Base-by-base conservation (phyloP, 2,888 invertebrate genomes). In the Dendrolimus pini region DNA sequence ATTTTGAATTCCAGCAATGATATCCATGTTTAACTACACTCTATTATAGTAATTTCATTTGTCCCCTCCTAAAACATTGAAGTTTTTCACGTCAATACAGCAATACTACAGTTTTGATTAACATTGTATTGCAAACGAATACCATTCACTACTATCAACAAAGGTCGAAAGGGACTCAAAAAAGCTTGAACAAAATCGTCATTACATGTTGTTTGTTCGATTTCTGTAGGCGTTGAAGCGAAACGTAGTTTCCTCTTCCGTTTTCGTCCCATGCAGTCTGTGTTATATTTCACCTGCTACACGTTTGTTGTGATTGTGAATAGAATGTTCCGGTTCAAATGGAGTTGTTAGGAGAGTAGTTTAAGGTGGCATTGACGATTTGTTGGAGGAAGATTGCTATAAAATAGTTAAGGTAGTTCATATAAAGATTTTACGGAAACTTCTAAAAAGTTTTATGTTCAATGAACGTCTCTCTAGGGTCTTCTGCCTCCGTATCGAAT, bases 201-300 rank as follows among this genome's bases (percentile, higher is more conserved):
- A 83, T 82, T 83, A 80, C 78, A 79, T 77, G 78, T 75, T 83
- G 75, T 82, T 83, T 78, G 78, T 77, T 77, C 74, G 74, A 65
- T 74, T 72, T 74, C 70, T 73, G 70, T 66, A 72, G 57, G 72
- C 79, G 71, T 67, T 80, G 75, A 72, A 71, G 76, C 80, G 82
- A 74, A 71, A 75, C 79, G 65, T 58, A 60, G 66, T 74, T 88
- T 88, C 88, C 88, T 85, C 78, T 82, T 85, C 79, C 80, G 82
- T 70, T 74, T 72, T 75, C 65, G 65, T 61, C 65, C 60, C 62
- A 60, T 58, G 60, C 66, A 64, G 71, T 69, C 61, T 59, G 61
- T 71, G 71, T 47, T 47, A 12, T 69, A 72, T 67, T 64, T 66
- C 63, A 59, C 62, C 60, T 63, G 62, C 62, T 67, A 66, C 68